Base-by-base conservation (phyloP, 2,888 invertebrate genomes). In the Drosophila histrio region DNA sequence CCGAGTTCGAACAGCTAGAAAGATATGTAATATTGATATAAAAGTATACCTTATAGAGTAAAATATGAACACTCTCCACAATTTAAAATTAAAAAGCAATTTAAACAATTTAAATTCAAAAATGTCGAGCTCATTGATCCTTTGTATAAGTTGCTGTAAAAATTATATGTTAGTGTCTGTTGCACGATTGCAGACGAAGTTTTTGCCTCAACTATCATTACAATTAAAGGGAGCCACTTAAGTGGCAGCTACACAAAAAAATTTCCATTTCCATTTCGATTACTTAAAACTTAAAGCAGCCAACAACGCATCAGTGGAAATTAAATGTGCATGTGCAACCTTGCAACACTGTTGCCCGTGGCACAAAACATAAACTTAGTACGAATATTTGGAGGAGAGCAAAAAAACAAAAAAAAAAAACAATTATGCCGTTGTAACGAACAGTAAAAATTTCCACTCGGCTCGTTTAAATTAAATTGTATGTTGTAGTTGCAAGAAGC, bases 391-490 rank as follows among this genome's bases (percentile, higher is more conserved):
- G 9, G 24, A 17, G 17, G 28, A 28, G 17, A 28, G 21, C 8
- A 6, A 5, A 8, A 22, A 11, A 17, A 9, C 6, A 26, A 28
- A 21, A 21, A n/a, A 19, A 15, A 17, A 50, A 28, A 50, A 38
- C 28, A 58, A 39, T 39, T 58, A 39, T 30, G 50, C 38, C 30
- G 22, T 38, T 43, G 41, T 24, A 39, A 49, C 50, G 28, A 58
- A 58, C 50, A 50, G 50, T 58, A 56, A 58, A 58, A 52, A 57
- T 53, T 49, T 46, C 47, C 60, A 68, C 50, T 54, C 32, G 52
- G 52, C 59, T 59, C 74, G 67, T 74, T 74, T 74, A 62, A 73
- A 56, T 73, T 59, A 73, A 74, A 77, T 58, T 58, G 57, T 58
- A 58, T 49, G 39, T 58, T 50, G 46, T 34, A 50, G 50, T 15